These are phyloP conservation scores for Trypoxylus dichotomus DNA, from an alignment of 1,140 invertebrate species.

Conservation along the genomic window DNA sequence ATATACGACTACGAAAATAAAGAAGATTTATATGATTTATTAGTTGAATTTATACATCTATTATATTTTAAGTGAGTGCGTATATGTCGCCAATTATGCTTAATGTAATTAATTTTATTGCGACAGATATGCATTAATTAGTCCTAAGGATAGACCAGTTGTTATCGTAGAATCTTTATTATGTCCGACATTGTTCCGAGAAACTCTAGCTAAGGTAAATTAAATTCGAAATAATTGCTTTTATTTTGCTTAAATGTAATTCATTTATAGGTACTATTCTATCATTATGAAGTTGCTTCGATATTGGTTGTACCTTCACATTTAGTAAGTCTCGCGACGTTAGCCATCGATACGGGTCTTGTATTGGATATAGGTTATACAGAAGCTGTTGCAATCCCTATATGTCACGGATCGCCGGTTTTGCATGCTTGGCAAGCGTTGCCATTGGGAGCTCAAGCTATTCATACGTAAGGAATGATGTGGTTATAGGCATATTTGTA, in stretches of 20 bases:
- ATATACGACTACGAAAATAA: conserved; percentile 72
- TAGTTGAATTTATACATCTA: conserved; percentile 86
- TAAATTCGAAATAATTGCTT: background rate
- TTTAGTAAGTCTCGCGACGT: conserved; percentile 74
- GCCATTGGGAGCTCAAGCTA: conserved; percentile 67
- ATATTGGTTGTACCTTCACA: conserved; percentile 65
- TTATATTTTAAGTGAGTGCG: conserved; percentile 82
- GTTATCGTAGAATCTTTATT: conserved; percentile 90
- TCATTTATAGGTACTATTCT: conserved; percentile 71
- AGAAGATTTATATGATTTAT: conserved; percentile 80
- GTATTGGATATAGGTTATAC: conserved; percentile 87
- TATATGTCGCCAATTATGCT: conserved; percentile 31
- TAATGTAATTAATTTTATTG: conserved; percentile 31
- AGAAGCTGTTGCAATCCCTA: conserved; percentile 79
- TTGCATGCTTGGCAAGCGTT: conserved; percentile 78
- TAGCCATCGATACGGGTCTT: conserved; percentile 76
- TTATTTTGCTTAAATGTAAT: background rate
- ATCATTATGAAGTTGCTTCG: conserved; percentile 83
- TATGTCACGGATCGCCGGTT: conserved; percentile 83
- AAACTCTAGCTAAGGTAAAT: conserved; percentile 76
- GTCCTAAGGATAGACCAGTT: conserved; percentile 89
- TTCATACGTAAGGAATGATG: conserved; percentile 61
- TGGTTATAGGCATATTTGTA: background rate
- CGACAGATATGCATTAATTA: conserved; percentile 80
- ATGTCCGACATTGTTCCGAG: conserved; percentile 76